Evolutionary conservation across 1,140 invertebrate genomes (phyloP).

Genomic region (Paracyclopina nana): DNA sequence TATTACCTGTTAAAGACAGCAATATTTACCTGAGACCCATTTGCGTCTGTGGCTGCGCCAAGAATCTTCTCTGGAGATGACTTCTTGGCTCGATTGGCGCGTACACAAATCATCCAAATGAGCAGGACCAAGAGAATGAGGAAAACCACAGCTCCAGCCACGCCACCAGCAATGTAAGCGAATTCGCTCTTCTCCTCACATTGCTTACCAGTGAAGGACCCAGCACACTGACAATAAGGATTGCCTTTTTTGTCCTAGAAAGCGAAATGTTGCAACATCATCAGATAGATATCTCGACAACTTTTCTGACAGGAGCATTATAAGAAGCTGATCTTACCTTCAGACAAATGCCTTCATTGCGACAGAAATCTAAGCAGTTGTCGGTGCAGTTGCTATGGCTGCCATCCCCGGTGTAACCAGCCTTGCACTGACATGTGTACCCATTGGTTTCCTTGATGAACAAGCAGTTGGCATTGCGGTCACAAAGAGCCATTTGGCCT

Average conservation of each 20-base stretch:
- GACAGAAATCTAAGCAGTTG: constrained; percentile 59
- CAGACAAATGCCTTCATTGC: constrained; percentile 74
- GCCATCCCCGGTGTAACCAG: constrained; percentile 74
- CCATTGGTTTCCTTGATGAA: constrained; percentile 60
- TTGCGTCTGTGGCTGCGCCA: background rate
- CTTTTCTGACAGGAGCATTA: constrained; percentile 26
- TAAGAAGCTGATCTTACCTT: constrained; percentile 57
- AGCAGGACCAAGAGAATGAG: constrained; percentile 75
- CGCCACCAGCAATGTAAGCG: constrained; percentile 78
- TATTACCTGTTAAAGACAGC: background rate
- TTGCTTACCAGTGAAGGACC: constrained; percentile 74
- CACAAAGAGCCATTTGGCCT: constrained; percentile 41
- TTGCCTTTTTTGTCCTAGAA: constrained; percentile 23
- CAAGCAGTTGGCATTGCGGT: constrained; percentile 67
- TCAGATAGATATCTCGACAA: too few relatives aligned
- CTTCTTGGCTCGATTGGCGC: constrained; percentile 23
- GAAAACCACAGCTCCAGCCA: constrained; percentile 70
- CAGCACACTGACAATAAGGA: constrained; percentile 64
- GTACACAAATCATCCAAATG: constrained; percentile 91
- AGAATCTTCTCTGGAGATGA: constrained; percentile 6
- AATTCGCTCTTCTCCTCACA: constrained; percentile 80
- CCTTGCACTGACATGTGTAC: constrained; percentile 80
- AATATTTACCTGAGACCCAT: constrained; percentile 5
- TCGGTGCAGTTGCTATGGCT: constrained; percentile 39
- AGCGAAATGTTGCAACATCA: too few relatives aligned